A percentile compares a stretch with the other conserved stretches of the same genome.
These are phyloP conservation scores for Philonicus albiceps DNA, from an alignment of 2,888 invertebrate species.

Conservation along the genomic window DNA sequence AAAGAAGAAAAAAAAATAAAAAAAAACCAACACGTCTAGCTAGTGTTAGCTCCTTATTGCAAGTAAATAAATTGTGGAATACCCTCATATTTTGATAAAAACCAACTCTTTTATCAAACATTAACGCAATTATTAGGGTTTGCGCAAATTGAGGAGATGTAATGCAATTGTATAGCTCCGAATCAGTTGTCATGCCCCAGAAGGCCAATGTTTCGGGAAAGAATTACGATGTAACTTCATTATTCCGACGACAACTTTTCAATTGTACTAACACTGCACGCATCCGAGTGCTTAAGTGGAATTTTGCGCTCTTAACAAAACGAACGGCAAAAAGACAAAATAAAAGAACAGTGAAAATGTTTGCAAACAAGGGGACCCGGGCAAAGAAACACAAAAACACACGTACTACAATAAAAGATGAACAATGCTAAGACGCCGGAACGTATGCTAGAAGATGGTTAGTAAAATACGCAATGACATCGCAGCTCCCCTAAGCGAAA, in stretches of 20 bases:
- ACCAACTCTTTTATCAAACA: background rate
- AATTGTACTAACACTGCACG: background rate
- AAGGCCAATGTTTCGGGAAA: background rate
- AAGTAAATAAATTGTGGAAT: too few relatives aligned
- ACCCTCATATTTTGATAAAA: too few relatives aligned
- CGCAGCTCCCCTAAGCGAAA: background rate
- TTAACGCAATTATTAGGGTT: background rate
- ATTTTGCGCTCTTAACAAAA: background rate
- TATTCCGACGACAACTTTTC: background rate
- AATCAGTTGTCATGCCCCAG: background rate
- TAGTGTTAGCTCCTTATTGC: too few relatives aligned
- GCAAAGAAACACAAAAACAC: background rate
- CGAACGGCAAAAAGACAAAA: background rate
- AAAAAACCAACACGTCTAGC: too few relatives aligned
- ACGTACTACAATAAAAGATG: background rate
- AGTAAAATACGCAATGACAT: slow-evolving; percentile 11
- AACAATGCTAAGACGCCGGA: background rate
- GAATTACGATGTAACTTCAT: background rate
- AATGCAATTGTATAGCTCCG: background rate
- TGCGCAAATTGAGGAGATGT: background rate
- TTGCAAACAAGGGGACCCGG: background rate
- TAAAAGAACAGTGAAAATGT: background rate
- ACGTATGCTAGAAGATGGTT: slow-evolving; percentile 3
- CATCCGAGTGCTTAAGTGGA: background rate
- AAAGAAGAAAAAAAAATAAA: too few relatives aligned